Evolutionary conservation across 2,888 invertebrate genomes (phyloP), one percentile per base, ranked within the genome.

Genomic region (Heteromurus nitidus): DNA sequence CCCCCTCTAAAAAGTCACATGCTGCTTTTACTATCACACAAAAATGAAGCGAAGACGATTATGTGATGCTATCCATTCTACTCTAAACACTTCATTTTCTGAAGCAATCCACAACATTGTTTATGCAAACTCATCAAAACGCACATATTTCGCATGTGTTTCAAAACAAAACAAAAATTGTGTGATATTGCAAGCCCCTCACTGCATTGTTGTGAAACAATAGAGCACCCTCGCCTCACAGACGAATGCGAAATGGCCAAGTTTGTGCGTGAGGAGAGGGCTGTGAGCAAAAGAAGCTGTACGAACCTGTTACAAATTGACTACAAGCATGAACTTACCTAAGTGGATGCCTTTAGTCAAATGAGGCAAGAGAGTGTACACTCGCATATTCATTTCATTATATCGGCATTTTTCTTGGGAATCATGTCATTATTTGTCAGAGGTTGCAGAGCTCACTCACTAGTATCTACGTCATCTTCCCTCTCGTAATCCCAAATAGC

Each of bases 81-180:
- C 20, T n/a, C 20, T 50, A 18, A 9, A 50, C 18, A 50, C 50
- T 18, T 22, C 50, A 20, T 50, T 18, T 36, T 36, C 13, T n/a
- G n/a, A n/a, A n/a, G n/a, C n/a, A n/a, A n/a, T n/a, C n/a, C n/a
- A n/a, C 64, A 64, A n/a, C 64, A 67, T n/a, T 68, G 50, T 68
- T 68, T 68, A 68, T 68, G 68, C 68, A 68, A 68, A 68, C 68
- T 22, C 68, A 28, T 22, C 50, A 68, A 18, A 50, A 20, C 36
- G 13, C 36, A 36, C 36, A 36, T 13, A 36, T 47, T n/a, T 47
- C 47, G n/a, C 7, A 58, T 26, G 26, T 1, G 28, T 58, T 58
- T 58, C 58, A 58, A 58, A 58, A 58, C n/a, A 24, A 9, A 13
- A 50, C 7, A 13, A 36, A 13, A 36, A 36, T 18, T 18, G 22